Percentiles rank a stretch among this genome's conserved stretches.
These are phyloP conservation scores for Cardiocondyla obscurior DNA, from an alignment of 1,140 invertebrate species.

Conservation along the genomic window DNA sequence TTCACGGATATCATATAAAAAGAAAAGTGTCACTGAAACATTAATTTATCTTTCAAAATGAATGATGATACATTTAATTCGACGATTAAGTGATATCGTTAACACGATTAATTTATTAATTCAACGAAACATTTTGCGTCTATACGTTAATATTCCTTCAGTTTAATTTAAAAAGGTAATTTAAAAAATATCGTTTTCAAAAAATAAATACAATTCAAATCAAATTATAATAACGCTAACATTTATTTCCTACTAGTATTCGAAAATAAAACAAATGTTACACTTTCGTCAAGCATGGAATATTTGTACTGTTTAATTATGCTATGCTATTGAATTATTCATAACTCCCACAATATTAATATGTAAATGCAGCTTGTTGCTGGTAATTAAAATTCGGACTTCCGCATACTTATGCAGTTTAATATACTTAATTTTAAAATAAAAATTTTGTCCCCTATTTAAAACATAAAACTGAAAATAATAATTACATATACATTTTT, in stretches of 20 bases:
- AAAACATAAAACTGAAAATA: neutral
- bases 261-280: conserved; percentile 30
- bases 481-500: neutral
- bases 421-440: neutral
- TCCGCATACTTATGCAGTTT: conserved; percentile 36
- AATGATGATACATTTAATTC: conserved; percentile 42
- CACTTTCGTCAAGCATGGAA: neutral
- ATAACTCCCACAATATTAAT: conserved; percentile 38
- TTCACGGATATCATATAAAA: conserved; percentile 16
- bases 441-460: conserved; percentile 1
- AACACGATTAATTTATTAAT: conserved; percentile 58
- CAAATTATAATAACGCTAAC: neutral
- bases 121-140: neutral
- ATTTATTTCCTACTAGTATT: neutral
- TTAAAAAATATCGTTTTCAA: neutral
- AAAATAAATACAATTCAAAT: neutral
- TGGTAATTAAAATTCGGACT: conserved; percentile 35
- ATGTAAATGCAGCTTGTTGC: conserved; percentile 2
- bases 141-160: neutral
- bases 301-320: conserved; percentile 46
- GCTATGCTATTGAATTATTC: conserved; percentile 36
- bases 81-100: neutral
- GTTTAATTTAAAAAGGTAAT: neutral
- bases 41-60: conserved; percentile 48
- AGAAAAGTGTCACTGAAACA: conserved; percentile 31